Evolutionary conservation across 2,888 invertebrate genomes (phyloP).

Genomic region (Heliconius charithonia): DNA sequence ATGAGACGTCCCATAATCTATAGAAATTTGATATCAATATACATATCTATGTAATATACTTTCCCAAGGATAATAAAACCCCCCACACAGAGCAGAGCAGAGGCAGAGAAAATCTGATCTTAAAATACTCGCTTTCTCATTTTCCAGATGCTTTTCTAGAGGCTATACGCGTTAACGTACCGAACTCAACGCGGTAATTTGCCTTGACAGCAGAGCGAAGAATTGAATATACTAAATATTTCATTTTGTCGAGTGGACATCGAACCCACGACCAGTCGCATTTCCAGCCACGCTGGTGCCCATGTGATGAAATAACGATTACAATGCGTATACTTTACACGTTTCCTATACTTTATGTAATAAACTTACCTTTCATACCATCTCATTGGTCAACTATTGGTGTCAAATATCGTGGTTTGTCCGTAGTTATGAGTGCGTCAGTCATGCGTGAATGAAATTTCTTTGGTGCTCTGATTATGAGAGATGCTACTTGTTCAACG

Average conservation of each 20-base stretch:
- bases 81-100: no score
- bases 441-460: slow-evolving; percentile 33
- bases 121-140: no score
- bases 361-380: slow-evolving; percentile 16
- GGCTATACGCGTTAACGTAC: no score
- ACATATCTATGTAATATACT: neutral
- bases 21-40: neutral
- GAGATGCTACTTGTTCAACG: neutral
- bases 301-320: slow-evolving; percentile 28
- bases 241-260: no score
- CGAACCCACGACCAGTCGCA: no score
- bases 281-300: neutral
- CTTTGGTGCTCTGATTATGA: slow-evolving; percentile 6
- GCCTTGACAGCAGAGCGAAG: no score
- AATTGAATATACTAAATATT: no score
- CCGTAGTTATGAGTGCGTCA: slow-evolving; percentile 33
- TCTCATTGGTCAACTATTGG: slow-evolving; percentile 32
- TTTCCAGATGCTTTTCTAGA: no score
- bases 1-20: no score
- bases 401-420: slow-evolving; percentile 37
- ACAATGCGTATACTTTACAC: slow-evolving; percentile 27
- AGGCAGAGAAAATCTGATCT: no score
- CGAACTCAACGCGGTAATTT: no score
- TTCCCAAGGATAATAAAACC: no score
- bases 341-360: slow-evolving; percentile 33